phyloP scores from a whole-genome alignment of 2,888 invertebrate genomes.

The Drosophila vallismaia region DNA sequence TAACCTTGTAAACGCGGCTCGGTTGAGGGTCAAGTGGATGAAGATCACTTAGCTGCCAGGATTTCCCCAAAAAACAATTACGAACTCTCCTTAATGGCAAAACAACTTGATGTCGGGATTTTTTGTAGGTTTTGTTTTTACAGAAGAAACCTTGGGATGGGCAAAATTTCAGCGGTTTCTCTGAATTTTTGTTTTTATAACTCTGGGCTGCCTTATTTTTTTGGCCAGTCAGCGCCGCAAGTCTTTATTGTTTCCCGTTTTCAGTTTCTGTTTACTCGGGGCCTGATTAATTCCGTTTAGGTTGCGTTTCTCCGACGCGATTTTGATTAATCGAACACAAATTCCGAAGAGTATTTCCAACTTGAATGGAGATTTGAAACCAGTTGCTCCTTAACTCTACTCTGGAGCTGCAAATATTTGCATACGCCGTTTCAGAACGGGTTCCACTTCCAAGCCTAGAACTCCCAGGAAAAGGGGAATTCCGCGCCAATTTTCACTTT shows the following conservation, averaged over 20 bases:
- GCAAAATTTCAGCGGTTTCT: constrained; percentile 33
- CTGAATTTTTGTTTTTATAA: constrained; percentile 16
- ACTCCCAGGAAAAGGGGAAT: constrained; percentile 1
- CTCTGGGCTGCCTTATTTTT: constrained; percentile 1
- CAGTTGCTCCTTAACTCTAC: constrained; percentile 27
- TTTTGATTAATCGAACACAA: constrained; percentile 64
- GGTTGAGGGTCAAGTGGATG: constrained; percentile 1
- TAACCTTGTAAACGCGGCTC: constrained; percentile 27
- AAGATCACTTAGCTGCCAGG: constrained; percentile 35
- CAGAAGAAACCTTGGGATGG: constrained; percentile 37
- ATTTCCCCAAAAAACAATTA: constrained; percentile 31
- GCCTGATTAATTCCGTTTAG: constrained; percentile 37
- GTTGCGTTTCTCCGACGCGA: constrained; percentile 37
- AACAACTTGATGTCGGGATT: constrained; percentile 16
- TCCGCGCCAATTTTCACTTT: constrained; percentile 64
- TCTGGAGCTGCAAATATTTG: constrained; percentile 68
- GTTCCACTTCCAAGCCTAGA: constrained; percentile 43
- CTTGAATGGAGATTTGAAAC: constrained; percentile 13
- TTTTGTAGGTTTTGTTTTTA: constrained; percentile 11
- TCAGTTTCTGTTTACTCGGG: constrained; percentile 20
- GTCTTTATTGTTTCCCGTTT: constrained; percentile 38
- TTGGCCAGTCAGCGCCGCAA: constrained; percentile 36
- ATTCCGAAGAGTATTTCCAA: constrained; percentile 15
- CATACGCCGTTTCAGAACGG: constrained; percentile 60
- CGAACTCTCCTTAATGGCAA: constrained; percentile 22